These are phyloP conservation scores for Mythimna loreyi DNA, from an alignment of 2,888 invertebrate genomes.

Conservation along the genomic window DNA sequence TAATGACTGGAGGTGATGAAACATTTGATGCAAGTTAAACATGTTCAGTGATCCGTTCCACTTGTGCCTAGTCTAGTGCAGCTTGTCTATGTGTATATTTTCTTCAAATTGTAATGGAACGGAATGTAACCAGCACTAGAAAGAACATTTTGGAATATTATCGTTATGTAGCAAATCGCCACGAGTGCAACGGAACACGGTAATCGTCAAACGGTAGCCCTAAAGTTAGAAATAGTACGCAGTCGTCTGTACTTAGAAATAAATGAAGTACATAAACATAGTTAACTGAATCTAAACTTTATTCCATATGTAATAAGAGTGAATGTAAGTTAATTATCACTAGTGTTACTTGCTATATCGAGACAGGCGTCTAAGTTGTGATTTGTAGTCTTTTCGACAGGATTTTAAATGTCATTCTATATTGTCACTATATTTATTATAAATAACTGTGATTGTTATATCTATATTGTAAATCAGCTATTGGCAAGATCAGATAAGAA, in stretches of 20 bases:
- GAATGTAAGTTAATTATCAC: conserved; percentile 85
- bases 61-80: conserved; percentile 50
- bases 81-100: conserved; percentile 31
- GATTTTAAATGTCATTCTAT: conserved; percentile 81
- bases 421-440: conserved; percentile 77
- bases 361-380: conserved; percentile 85
- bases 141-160: conserved; percentile 38
- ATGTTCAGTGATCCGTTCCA: conserved; percentile 62
- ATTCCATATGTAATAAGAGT: conserved; percentile 85
- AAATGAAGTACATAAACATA: conserved; percentile 87
- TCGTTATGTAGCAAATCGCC: conserved; percentile 39
- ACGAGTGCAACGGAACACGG: conserved; percentile 68
- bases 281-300: conserved; percentile 84
- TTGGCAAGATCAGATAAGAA: conserved; percentile 76
- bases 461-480: conserved; percentile 75
- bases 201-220: conserved; percentile 63
- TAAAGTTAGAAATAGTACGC: conserved; percentile 72
- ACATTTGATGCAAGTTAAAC: conserved; percentile 57
- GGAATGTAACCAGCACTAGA: conserved; percentile 42
- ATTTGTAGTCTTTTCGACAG: conserved; percentile 86
- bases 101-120: conserved; percentile 28
- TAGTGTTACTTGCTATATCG: conserved; percentile 79
- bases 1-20: conserved; percentile 46
- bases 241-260: conserved; percentile 80
- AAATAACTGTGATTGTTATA: conserved; percentile 84